Evolutionary conservation across 2,888 invertebrate genomes (phyloP).

Genomic region (Diaprepes abbreviatus): DNA sequence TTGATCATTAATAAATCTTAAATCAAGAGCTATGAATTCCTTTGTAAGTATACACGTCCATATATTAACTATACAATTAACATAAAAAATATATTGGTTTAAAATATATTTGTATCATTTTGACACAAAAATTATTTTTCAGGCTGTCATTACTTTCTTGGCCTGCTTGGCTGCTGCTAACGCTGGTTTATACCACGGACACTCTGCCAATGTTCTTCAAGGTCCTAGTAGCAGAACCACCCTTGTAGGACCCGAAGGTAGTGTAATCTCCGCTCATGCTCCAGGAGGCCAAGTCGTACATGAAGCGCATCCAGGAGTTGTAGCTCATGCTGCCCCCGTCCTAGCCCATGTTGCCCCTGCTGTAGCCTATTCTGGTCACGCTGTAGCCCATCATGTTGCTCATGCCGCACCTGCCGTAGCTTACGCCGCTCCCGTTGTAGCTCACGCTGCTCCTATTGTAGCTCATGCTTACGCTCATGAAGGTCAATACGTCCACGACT

Average conservation of each 20-base stretch:
- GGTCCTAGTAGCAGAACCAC: conserved; percentile 59
- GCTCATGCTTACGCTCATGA: conserved; percentile 53
- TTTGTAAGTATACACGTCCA: conserved; percentile 59
- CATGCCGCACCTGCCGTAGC: conserved; percentile 20
- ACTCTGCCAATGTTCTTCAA: conserved; percentile 46
- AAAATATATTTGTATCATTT: no score
- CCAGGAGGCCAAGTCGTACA: conserved; percentile 52
- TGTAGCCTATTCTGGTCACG: conserved; percentile 19
- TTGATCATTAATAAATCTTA: conserved; percentile 9
- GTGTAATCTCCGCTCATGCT: conserved; percentile 43
- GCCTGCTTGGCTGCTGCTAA: conserved; percentile 56
- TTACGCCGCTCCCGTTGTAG: conserved; percentile 17
- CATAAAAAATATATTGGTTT: no score
- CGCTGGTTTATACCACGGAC: conserved; percentile 52
- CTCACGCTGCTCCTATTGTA: conserved; percentile 25
- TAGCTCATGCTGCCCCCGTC: conserved; percentile 48
- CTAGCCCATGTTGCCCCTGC: conserved; percentile 37
- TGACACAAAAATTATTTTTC: conserved; percentile 15
- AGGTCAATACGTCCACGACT: conserved; percentile 58
- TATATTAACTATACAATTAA: no score
- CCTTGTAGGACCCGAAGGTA: conserved; percentile 58
- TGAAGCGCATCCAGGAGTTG: conserved; percentile 43
- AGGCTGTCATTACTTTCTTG: conserved; percentile 55
- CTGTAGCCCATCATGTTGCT: conserved; percentile 12
- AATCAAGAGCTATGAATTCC: conserved; percentile 55